A percentile compares a stretch with the other conserved stretches of the same genome.
Evolutionary conservation across 2,797 vertebrate species (phyloP).

Genomic region (Takifugu ocellatus): DNA sequence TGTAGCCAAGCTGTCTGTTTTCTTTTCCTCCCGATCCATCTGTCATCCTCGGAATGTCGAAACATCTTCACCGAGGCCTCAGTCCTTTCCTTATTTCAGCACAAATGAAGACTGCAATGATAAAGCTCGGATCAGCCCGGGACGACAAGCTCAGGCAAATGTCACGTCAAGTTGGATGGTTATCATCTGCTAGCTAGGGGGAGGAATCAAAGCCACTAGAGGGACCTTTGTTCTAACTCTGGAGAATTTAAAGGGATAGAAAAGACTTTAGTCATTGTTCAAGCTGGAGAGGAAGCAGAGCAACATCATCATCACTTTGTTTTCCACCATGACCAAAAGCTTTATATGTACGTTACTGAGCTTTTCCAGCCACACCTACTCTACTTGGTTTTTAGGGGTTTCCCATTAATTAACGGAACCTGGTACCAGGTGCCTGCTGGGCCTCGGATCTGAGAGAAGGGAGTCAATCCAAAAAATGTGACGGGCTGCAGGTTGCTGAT

Average conservation of each 20-base stretch:
- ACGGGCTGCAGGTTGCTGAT: too few relatives aligned
- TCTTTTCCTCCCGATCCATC: constrained; percentile 31
- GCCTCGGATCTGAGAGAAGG: too few relatives aligned
- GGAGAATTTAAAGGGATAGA: constrained; percentile 17
- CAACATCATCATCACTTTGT: constrained; percentile 53
- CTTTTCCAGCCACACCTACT: background rate
- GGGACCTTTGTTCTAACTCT: constrained; percentile 23
- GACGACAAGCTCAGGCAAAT: background rate
- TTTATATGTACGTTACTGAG: background rate
- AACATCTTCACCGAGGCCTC: constrained; percentile 37
- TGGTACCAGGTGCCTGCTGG: too few relatives aligned
- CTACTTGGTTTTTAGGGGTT: too few relatives aligned
- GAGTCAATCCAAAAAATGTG: too few relatives aligned
- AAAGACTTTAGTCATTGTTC: constrained; percentile 14
- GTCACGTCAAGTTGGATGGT: background rate
- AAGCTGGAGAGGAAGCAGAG: constrained; percentile 14
- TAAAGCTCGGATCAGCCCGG: constrained; percentile 27
- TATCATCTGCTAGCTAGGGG: background rate
- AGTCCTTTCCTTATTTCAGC: constrained; percentile 49
- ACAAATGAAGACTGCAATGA: constrained; percentile 66
- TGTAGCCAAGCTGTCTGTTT: constrained; percentile 43
- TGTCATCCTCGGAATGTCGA: constrained; percentile 27
- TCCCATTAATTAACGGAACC: too few relatives aligned
- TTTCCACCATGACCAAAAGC: constrained; percentile 11
- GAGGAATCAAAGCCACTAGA: constrained; percentile 27